Evolutionary conservation across 1,140 invertebrate genomes (phyloP), one percentile per base, ranked within the genome.

Genomic region (Drosophila trapezifrons): DNA sequence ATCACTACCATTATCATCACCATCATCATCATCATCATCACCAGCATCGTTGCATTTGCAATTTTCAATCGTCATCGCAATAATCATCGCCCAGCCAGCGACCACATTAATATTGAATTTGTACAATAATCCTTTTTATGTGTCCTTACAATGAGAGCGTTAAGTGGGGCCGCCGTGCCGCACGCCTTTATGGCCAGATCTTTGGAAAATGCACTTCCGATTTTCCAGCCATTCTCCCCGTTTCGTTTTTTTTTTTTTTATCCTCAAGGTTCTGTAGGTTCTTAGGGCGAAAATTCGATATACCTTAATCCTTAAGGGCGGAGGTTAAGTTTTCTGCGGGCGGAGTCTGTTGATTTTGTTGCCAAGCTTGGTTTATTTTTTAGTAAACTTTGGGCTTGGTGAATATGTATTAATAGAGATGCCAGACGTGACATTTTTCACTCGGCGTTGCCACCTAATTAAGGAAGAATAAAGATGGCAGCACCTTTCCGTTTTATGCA

Each of bases 61-160:
- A 37, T 37, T 54, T 54, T 27, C 17, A 22, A 40, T 38, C 29
- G 46, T 35, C 66, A 51, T 29, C 42, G 17, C 32, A 43, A 54
- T 60, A 15, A 22, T 40, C 37, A 56, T 35, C 45, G 22, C 1
- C 29, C n/a, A 37, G 20, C 25, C 66, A 45, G 57, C 62, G 29
- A 55, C 40, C 55, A 71, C 83, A 89, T 87, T 87, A 87, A 86
- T 87, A 86, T 86, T 86, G 83, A 87, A 86, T 86, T 83, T 86
- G 79, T 80, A 87, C 80, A 87, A 83, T 89, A 87, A 87, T 87
- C 79, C 84, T 89, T 87, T 87, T 87, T 89, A 87, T 87, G 84
- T 76, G 72, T 65, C 76, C 76, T 2, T 65, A 80, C 83, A 89
- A 89, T 87, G 83, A 87, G 67, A 89, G 72, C 72, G 67, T 76